A percentile compares a stretch with the other conserved stretches of the same genome.
Evolutionary conservation across 2,797 vertebrate genomes (phyloP).

Genomic region (Spea hammondii): DNA sequence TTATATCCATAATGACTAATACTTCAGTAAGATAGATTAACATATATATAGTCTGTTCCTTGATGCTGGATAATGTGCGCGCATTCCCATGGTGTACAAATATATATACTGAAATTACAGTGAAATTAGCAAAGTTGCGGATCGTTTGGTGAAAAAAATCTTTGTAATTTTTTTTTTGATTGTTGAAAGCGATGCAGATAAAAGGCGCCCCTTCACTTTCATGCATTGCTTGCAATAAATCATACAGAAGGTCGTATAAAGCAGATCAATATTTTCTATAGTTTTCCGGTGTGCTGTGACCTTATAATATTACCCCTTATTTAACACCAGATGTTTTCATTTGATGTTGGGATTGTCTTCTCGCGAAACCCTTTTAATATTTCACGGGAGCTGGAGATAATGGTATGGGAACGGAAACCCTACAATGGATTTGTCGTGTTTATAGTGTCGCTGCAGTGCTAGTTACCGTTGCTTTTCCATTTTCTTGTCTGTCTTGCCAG

Average conservation of each 20-base stretch:
- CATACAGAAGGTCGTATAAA: too few species aligned
- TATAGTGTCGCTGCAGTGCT: neutral
- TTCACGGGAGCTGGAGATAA: neutral
- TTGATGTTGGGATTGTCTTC: neutral
- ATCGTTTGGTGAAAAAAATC: neutral
- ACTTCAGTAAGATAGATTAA: conserved; percentile 5
- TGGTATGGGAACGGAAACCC: too few species aligned
- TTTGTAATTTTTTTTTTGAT: neutral
- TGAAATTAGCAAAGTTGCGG: neutral
- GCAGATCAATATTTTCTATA: too few species aligned
- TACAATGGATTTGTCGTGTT: neutral
- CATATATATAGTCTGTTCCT: conserved; percentile 28
- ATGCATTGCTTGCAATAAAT: neutral
- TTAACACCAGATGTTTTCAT: neutral
- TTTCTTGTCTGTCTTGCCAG: neutral
- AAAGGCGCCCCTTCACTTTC: too few species aligned
- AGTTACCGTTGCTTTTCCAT: neutral
- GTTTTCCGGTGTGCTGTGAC: too few species aligned
- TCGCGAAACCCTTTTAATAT: neutral
- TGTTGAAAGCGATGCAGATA: neutral
- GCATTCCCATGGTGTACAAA: neutral
- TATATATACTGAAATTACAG: neutral
- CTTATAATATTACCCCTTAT: too few species aligned
- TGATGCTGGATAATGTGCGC: conserved; percentile 50
- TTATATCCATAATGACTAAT: conserved; percentile 1